phyloP scores from a whole-genome alignment of 2,888 invertebrate genomes.

The Steinernema scapterisci region DNA sequence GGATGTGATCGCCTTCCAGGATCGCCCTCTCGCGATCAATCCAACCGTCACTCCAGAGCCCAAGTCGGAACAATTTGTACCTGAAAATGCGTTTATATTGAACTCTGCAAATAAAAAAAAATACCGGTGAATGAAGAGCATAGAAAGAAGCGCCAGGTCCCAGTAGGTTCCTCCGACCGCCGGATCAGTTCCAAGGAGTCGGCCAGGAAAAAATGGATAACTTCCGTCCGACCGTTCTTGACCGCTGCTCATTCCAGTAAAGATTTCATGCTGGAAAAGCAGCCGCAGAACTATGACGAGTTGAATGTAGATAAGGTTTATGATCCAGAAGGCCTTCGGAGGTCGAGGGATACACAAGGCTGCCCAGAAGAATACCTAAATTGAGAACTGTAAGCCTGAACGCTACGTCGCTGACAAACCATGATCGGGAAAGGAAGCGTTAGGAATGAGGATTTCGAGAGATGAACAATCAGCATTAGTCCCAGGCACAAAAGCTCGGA shows the following conservation, averaged over 20 bases:
- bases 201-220: conserved; percentile 13
- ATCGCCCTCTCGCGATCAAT: conserved; percentile 4
- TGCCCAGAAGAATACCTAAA: conserved; percentile 23
- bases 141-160: conserved; percentile 26
- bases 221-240: not conserved
- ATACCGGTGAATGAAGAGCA: conserved; percentile 33
- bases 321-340: conserved; percentile 30
- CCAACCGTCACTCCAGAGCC: conserved; percentile 28
- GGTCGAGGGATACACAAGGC: conserved; percentile 29
- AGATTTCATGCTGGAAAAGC: conserved; percentile 29
- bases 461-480: conserved; percentile 15
- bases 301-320: conserved; percentile 28
- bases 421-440: conserved; percentile 28
- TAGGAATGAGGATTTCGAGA: conserved; percentile 24
- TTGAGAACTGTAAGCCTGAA: not conserved
- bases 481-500: conserved; percentile 12
- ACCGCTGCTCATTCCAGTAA: not conserved
- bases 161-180: conserved; percentile 18
- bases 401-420: not conserved
- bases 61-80: conserved; percentile 7
- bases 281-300: conserved; percentile 28
- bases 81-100: not conserved
- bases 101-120: not conserved
- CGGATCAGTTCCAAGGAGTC: conserved; percentile 27
- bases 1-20: conserved; percentile 14